These are phyloP conservation scores for Nannobrachium achirus DNA, from an alignment of 2,113 vertebrate species.

Conservation along the genomic window DNA sequence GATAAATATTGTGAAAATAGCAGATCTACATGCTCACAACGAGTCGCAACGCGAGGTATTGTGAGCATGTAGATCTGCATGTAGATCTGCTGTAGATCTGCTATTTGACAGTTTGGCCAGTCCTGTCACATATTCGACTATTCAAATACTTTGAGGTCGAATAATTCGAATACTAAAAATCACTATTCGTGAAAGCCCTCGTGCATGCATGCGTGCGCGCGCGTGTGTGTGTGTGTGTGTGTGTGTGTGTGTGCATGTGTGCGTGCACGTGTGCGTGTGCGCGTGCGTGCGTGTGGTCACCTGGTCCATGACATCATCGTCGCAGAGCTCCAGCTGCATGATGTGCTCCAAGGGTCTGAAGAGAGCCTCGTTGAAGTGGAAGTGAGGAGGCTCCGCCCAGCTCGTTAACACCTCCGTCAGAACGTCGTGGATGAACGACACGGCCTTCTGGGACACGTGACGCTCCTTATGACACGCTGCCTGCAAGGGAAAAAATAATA, in stretches of 20 bases:
- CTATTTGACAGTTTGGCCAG: no score
- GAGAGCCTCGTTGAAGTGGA: slow-evolving; percentile 94
- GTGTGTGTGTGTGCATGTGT: neutral
- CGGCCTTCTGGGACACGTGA: slow-evolving; percentile 95
- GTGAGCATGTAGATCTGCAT: neutral
- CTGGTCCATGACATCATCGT: slow-evolving; percentile 98
- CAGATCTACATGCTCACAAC: no score
- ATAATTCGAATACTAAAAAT: no score
- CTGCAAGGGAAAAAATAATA: no score
- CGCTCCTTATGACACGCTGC: slow-evolving; percentile 97
- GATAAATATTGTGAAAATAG: no score
- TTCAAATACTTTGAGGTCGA: no score
- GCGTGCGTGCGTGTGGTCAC: slow-evolving; percentile 56
- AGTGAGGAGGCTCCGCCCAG: slow-evolving; percentile 92
- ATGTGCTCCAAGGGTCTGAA: slow-evolving; percentile 96
- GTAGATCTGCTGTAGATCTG: no score
- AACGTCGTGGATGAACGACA: slow-evolving; percentile 96
- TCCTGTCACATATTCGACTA: no score
- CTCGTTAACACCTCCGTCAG: slow-evolving; percentile 91
- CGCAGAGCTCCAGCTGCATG: slow-evolving; percentile 97
- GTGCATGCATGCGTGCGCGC: neutral
- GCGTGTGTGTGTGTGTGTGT: neutral
- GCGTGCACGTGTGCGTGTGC: neutral
- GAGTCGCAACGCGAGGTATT: no score
- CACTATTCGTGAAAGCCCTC: no score